Evolutionary conservation across 1,140 invertebrate genomes (phyloP).

Genomic region (Macrobrachium nipponense): DNA sequence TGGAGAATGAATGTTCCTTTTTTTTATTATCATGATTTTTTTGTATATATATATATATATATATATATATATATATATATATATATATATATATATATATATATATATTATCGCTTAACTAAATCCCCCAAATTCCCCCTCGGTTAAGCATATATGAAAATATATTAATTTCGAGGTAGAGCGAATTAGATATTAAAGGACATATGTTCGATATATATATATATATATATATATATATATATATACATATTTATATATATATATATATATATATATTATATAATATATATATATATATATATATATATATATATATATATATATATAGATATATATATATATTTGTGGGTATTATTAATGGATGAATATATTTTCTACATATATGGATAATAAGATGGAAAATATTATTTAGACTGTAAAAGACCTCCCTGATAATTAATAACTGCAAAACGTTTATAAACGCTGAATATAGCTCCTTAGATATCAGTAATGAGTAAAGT

Average conservation of each 20-base stretch:
- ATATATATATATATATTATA: conserved; percentile 18
- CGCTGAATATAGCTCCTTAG: too few species aligned
- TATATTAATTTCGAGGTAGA: too few species aligned
- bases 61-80: conserved; percentile 15
- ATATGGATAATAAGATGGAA: neutral
- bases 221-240: conserved; percentile 20
- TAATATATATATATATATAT: conserved; percentile 18
- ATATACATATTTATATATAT: conserved; percentile 12
- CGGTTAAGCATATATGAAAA: too few species aligned
- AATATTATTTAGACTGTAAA: too few species aligned
- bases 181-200: too few species aligned
- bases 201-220: conserved; percentile 15
- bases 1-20: too few species aligned
- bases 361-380: neutral
- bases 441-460: too few species aligned
- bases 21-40: too few species aligned
- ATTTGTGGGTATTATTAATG: neutral
- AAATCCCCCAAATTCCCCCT: too few species aligned
- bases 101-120: conserved; percentile 20
- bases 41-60: conserved; percentile 15
- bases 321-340: neutral
- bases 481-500: too few species aligned
- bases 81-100: conserved; percentile 10
- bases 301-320: conserved; percentile 7
- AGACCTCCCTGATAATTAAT: too few species aligned